Evolutionary conservation across 2,888 invertebrate species (phyloP), one percentile per base, ranked within the genome.

Genomic region (Leptinotarsa peninsularis): DNA sequence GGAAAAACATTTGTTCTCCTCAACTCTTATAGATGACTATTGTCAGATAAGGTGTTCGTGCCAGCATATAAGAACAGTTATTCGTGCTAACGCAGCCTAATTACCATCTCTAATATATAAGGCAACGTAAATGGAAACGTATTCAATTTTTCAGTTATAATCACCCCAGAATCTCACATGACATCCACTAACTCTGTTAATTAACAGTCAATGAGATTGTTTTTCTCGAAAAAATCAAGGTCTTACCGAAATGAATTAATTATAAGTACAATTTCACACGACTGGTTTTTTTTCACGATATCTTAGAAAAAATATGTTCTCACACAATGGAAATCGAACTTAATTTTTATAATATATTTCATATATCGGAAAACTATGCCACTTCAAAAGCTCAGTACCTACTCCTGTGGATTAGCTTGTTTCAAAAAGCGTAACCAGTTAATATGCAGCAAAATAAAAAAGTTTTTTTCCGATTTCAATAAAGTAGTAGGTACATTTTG

Each of bases 31-130:
- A 27, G 4, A 60, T 27, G 23, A 60, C 23, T 60, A 5, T 27
- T 60, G 60, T 60, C 23, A 60, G 60, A 58, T 60, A 27, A 60
- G 60, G 60, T 27, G 17, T 60, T 60, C 60, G 60, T 60, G 60
- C n/a, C 27, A 23, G 60, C 27, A 4, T 60, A 60, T 60, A 23
- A 60, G 23, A 60, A 60, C 27, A 17, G 23, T 60, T 27, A 27
- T 60, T 60, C 15, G 23, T 60, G 14, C 15, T 60, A 27, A 60
- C 60, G 60, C 27, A 60, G 23, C 15, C 23, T 60, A 10, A 60
- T 60, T 60, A 60, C 14, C 60, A 27, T 60, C 23, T 60, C 27
- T 14, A 60, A 60, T 15, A 27, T 23, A 27, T 27, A 23, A 23
- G 15, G 27, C 27, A 17, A 27, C 17, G 4, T 27, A 60, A 60